A percentile compares a stretch with the other conserved stretches of the same genome.
These are phyloP conservation scores for Calosoma granatense DNA, from an alignment of 1,140 invertebrate species.

Conservation along the genomic window DNA sequence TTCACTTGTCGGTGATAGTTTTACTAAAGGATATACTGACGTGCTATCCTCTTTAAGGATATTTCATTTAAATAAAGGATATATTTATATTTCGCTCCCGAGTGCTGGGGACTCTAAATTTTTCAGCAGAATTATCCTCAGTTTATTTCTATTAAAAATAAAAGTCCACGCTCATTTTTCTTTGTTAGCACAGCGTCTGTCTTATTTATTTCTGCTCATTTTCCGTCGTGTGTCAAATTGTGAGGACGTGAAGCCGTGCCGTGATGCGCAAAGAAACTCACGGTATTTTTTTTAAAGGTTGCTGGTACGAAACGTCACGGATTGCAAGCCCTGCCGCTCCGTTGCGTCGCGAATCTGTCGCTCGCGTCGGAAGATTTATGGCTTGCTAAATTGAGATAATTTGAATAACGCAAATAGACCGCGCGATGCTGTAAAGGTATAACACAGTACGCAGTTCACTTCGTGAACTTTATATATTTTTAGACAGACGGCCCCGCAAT, in stretches of 20 bases:
- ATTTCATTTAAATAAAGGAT: no score
- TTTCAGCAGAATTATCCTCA: background rate
- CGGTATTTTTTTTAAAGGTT: background rate
- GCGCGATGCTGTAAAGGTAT: background rate
- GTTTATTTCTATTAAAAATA: background rate
- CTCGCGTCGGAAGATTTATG: slow-evolving; percentile 17
- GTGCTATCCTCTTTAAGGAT: no score
- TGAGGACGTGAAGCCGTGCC: background rate
- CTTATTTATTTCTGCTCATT: background rate
- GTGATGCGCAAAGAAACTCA: background rate
- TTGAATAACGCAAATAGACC: slow-evolving; percentile 19
- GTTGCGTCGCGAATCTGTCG: background rate
- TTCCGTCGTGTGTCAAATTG: background rate
- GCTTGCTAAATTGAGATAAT: slow-evolving; percentile 21
- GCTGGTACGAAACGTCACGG: no score
- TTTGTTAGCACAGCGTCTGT: background rate
- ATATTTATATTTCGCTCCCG: no score
- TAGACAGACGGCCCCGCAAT: background rate
- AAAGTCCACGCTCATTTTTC: background rate
- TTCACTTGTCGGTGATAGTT: no score
- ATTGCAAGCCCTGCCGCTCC: background rate
- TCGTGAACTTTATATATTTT: background rate
- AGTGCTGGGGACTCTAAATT: no score
- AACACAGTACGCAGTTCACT: background rate
- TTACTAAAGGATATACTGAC: no score